phyloP scores from a whole-genome alignment of 2,797 vertebrate genomes.

The Pantherophis vulpinus region DNA sequence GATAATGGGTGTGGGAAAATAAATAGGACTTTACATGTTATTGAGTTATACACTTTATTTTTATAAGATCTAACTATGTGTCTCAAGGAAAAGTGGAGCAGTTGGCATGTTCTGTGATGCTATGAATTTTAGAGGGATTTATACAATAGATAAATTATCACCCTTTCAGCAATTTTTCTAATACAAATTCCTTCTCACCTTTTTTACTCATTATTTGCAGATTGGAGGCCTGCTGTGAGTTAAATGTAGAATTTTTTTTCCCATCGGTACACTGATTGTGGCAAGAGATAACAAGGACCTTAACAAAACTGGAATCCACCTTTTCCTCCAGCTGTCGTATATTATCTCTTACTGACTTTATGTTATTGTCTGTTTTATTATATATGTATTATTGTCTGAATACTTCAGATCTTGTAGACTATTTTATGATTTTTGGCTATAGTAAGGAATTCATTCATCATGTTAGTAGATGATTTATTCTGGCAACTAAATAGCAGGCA shows the following conservation, averaged over 20 bases:
- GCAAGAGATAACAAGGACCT: not conserved
- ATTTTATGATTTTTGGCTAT: not conserved
- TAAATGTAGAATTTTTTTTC: not conserved
- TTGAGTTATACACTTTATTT: not conserved
- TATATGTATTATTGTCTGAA: not conserved
- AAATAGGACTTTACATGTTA: not conserved
- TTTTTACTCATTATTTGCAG: not conserved
- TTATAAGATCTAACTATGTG: not conserved
- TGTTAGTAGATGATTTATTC: not conserved
- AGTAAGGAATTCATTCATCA: not conserved
- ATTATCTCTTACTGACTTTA: not conserved
- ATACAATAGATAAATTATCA: not conserved
- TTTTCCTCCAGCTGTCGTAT: not conserved
- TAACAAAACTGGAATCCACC: not conserved
- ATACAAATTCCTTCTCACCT: not conserved
- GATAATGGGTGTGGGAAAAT: not conserved
- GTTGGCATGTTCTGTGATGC: not conserved
- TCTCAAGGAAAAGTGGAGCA: not conserved
- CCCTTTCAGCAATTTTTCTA: not conserved
- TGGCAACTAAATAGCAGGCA: not conserved
- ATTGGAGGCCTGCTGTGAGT: not conserved
- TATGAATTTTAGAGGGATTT: not conserved
- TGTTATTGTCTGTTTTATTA: not conserved
- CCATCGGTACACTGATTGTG: not conserved
- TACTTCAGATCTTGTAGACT: not conserved